Evolutionary conservation across 2,113 vertebrate genomes (phyloP).

Genomic region (Rousettus leschenaultii): DNA sequence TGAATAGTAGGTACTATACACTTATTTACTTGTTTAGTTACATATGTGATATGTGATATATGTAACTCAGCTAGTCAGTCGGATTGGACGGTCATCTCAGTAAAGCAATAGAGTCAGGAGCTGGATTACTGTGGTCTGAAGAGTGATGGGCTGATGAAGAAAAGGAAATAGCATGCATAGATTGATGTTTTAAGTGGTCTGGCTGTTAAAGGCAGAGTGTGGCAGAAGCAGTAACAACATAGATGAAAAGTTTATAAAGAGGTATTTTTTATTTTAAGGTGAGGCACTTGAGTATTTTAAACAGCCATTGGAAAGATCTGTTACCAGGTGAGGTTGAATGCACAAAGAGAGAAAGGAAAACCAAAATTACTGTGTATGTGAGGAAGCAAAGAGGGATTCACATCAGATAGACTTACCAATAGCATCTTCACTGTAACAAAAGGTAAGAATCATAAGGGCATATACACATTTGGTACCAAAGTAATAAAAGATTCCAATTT

Average conservation of each 20-base stretch:
- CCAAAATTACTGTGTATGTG: neutral
- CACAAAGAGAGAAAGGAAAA: neutral
- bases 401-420: neutral
- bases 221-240: neutral
- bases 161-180: neutral
- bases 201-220: neutral
- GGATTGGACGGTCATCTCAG: neutral
- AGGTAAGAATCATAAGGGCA: neutral
- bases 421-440: neutral
- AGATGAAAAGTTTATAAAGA: neutral
- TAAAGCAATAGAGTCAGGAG: neutral
- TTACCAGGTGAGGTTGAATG: neutral
- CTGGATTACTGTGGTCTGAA: neutral
- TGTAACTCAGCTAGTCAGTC: neutral
- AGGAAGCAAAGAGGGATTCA: neutral
- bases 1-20: neutral
- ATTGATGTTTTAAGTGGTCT: neutral
- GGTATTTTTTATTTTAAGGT: neutral
- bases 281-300: neutral
- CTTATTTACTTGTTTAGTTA: neutral
- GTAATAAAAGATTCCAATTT: neutral
- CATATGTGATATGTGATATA: neutral
- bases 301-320: neutral
- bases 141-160: neutral
- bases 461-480: neutral